Evolutionary conservation across 1,140 invertebrate genomes (phyloP).

Genomic region (Penaeus chinensis): DNA sequence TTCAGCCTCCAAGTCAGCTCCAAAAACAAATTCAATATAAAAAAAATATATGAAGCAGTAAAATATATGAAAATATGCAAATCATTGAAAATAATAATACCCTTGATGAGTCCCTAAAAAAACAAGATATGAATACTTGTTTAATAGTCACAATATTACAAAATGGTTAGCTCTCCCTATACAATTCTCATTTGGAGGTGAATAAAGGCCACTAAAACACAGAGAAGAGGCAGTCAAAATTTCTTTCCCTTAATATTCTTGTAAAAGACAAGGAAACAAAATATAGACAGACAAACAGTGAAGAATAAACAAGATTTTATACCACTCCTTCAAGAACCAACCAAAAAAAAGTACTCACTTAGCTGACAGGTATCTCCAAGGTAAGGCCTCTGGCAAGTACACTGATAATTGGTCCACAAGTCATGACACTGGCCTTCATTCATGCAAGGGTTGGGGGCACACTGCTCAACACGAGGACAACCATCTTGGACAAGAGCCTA

Average conservation of each 20-base stretch:
- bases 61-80: background rate
- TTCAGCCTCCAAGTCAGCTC: too few relatives aligned
- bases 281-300: too few relatives aligned
- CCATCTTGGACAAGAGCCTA: constrained; percentile 68
- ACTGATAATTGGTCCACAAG: constrained; percentile 87
- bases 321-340: background rate
- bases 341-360: constrained; percentile 74
- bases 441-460: constrained; percentile 86
- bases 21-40: constrained; percentile 3
- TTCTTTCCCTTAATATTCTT: too few relatives aligned
- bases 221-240: too few relatives aligned
- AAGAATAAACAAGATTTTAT: background rate
- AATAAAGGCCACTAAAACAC: too few relatives aligned
- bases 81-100: too few relatives aligned
- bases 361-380: constrained; percentile 88
- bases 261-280: too few relatives aligned
- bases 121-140: too few relatives aligned
- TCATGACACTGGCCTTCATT: constrained; percentile 89
- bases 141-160: too few relatives aligned
- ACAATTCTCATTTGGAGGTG: too few relatives aligned
- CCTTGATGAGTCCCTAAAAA: too few relatives aligned
- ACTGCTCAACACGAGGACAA: constrained; percentile 84
- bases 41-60: background rate
- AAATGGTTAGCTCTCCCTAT: too few relatives aligned
- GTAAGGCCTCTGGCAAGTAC: constrained; percentile 86